Base-by-base conservation (phyloP, 2,888 invertebrate species). In the Salpingus planirostris region DNA sequence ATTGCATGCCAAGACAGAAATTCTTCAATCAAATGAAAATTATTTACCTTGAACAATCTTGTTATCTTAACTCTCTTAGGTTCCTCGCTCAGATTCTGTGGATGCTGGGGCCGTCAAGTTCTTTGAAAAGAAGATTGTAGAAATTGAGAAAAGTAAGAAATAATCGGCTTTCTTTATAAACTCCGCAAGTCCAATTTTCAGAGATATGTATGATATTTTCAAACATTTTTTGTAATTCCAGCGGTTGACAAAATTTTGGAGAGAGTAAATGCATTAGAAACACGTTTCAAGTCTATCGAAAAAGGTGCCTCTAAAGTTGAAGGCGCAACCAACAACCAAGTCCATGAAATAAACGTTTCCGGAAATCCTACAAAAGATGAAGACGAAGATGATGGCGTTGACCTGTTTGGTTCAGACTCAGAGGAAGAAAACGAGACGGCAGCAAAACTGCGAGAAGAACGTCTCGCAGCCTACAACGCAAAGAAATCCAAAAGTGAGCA, bases 391-490 rank as follows among this genome's bases (percentile, higher is more conserved):
- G 82, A 84, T 56, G 85, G 80, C 52, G 78, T 88, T 5, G 86
- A 88, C 64, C 69, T 87, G 1, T 87, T 87, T 64, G 86, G 75
- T 18, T 86, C 86, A 27, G 87, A 86, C 48, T 83, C 83, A 46
- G 86, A 80, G 60, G 84, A 81, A 54, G 80, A 75, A 64, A 73
- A 70, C 49, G 85, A 76, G 43, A 85, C 81, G 40, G 80, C 81
- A 33, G 78, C 73, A 40, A 83, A 74, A 67, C 65, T 83, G 50
- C 81, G 76, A 57, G 84, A 90, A 59, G 83, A 90, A 63, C 75
- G 93, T 33, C 67, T 96, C 32, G 83, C 85, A 41, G 91, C 86
- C 25, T 95, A 96, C 61, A 78, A 80, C 56, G 89, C 81, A 2
- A 95, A 91, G 65, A 96, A 96, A 69, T 72, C 89, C 3, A 91